These are phyloP conservation scores for Caenorhabditis macrosperma DNA, from an alignment of 2,888 invertebrate species.

Conservation along the genomic window DNA sequence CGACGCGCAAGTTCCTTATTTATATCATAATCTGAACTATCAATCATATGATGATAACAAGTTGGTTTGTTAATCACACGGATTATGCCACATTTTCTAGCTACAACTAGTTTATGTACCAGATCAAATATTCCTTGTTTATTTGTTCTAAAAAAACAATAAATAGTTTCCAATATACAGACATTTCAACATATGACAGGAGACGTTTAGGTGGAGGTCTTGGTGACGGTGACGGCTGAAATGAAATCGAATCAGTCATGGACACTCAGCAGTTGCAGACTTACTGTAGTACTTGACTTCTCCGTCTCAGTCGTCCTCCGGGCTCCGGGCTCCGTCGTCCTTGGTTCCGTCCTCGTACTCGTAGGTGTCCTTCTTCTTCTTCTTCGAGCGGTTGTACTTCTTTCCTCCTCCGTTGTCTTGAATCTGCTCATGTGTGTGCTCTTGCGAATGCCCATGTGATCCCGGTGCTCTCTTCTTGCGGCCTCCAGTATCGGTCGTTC, in stretches of 20 bases:
- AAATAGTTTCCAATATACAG: conserved; percentile 24
- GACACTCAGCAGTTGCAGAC: not conserved
- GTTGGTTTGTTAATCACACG: not conserved
- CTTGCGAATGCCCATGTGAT: too few species aligned
- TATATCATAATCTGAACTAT: not conserved
- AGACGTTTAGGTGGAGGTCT: not conserved
- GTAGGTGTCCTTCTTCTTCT: conserved; percentile 37
- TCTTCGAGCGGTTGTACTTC: conserved; percentile 46
- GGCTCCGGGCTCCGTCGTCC: conserved; percentile 52
- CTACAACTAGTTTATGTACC: not conserved
- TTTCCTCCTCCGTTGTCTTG: conserved; percentile 10
- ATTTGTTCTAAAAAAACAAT: conserved; percentile 3
- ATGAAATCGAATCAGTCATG: not conserved
- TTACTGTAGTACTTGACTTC: too few species aligned
- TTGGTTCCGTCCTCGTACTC: conserved; percentile 51
- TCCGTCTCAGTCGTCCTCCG: too few species aligned
- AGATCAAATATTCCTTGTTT: not conserved
- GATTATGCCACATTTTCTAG: not conserved
- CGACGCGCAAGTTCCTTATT: not conserved
- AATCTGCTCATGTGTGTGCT: too few species aligned
- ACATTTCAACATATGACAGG: not conserved
- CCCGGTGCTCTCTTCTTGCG: conserved; percentile 43
- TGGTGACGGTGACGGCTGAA: conserved; percentile 40
- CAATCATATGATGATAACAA: not conserved
- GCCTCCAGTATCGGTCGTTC: conserved; percentile 22